Conservation (phyloP, 2,113 vertebrate genomes). For the Macquaria australasica region DNA sequence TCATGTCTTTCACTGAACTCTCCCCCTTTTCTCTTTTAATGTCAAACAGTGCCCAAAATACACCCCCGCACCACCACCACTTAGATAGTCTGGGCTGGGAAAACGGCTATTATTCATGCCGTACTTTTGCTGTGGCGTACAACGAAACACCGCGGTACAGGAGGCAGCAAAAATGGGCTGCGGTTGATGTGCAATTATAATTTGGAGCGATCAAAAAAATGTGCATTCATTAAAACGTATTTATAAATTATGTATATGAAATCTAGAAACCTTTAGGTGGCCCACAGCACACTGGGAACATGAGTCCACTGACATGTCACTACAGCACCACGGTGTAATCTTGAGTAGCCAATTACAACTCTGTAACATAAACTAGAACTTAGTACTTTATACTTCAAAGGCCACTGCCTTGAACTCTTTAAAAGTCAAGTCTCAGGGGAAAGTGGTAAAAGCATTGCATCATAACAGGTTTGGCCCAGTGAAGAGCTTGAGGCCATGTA, state of each 20-base stretch:
- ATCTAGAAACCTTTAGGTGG: conserved; percentile 27
- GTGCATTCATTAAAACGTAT: no score
- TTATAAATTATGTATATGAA: conserved; percentile 47
- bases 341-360: conserved; percentile 59
- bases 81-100: conserved; percentile 63
- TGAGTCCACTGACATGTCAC: conserved; percentile 31
- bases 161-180: conserved; percentile 23
- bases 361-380: conserved; percentile 47
- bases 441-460: conserved; percentile 72
- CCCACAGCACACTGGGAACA: conserved; percentile 8
- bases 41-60: conserved; percentile 73
- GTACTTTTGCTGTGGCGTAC: conserved; percentile 32
- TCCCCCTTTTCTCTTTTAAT: conserved; percentile 66
- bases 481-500: conserved; percentile 52
- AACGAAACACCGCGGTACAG: conserved; percentile 24
- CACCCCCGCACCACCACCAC: conserved; percentile 68
- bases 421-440: conserved; percentile 65
- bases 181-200: conserved; percentile 41
- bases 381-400: conserved; percentile 60
- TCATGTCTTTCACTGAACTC: conserved; percentile 68
- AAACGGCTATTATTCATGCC: conserved; percentile 67
- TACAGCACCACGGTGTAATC: conserved; percentile 23
- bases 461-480: conserved; percentile 55
- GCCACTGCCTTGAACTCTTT: conserved; percentile 56
- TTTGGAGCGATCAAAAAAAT: conserved; percentile 38